Percentiles rank a stretch among this genome's conserved stretches.
Evolutionary conservation across 1,140 invertebrate species (phyloP).

Genomic region (Contarinia nasturtii): DNA sequence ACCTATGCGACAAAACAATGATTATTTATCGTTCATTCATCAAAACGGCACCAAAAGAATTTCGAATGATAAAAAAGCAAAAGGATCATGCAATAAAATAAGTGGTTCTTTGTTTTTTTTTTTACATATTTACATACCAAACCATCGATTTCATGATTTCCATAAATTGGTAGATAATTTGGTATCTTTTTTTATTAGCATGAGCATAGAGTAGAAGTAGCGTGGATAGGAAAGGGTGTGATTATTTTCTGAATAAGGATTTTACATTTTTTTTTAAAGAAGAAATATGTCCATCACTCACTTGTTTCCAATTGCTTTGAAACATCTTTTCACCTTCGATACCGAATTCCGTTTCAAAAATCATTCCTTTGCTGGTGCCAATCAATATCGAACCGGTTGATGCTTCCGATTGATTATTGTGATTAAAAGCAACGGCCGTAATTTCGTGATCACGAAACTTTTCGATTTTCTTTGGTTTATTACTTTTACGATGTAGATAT

Average conservation of each 20-base stretch:
- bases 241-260: too few relatives aligned
- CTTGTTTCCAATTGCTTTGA: conserved; percentile 78
- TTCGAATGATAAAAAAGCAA: not conserved
- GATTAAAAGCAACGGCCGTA: conserved; percentile 82
- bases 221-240: not conserved
- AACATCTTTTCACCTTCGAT: conserved; percentile 60
- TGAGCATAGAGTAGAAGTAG: not conserved
- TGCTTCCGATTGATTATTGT: conserved; percentile 44
- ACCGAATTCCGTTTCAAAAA: conserved; percentile 76
- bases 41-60: too few relatives aligned
- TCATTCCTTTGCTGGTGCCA: conserved; percentile 77
- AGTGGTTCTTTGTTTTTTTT: too few relatives aligned
- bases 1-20: conserved; percentile 33
- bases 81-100: too few relatives aligned
- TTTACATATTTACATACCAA: conserved; percentile 30
- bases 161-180: conserved; percentile 50
- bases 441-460: conserved; percentile 66
- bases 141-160: conserved; percentile 47
- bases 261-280: too few relatives aligned
- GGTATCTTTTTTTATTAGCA: conserved; percentile 33
- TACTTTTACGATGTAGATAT: conserved; percentile 48
- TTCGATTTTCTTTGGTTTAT: conserved; percentile 39
- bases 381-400: conserved; percentile 64
- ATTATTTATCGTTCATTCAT: not conserved
- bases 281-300: conserved; percentile 28